Evolutionary conservation across 2,797 vertebrate species (phyloP), one percentile per base, ranked within the genome.

Genomic region (Liasis olivaceus): DNA sequence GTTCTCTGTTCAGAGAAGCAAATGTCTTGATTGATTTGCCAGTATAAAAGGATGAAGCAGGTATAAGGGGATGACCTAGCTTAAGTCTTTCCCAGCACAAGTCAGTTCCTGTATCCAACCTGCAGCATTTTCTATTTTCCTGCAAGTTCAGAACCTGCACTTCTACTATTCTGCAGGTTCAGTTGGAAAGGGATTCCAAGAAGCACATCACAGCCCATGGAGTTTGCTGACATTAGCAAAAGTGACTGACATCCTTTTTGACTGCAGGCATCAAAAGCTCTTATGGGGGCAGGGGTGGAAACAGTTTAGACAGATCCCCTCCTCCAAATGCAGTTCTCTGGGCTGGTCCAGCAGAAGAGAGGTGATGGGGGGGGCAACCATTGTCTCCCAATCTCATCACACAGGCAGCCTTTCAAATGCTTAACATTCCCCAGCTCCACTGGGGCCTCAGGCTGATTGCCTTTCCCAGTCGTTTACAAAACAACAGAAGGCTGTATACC

Each of bases 401-500:
- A 3, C 84, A 64, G 60, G 60, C 31, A 64, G 26, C 4, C 1
- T 54, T 89, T 90, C 69, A 81, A 54, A 14, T 26, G 84, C 51
- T 22, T 66, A 0, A 1, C 63, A 85, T 91, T 91, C 54, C 54
- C 66, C 47, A 86, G 47, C 87, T 92, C 72, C 42, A 51, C 14
- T 93, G 85, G 51, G 87, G 6, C 36, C 62, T 42, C 47, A 2
- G 0, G n/a, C 47, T 63, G 59, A 89, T 90, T 59, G 62, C 28
- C 54, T 89, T 92, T 84, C 42, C 14, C 47, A 3, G 5, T 36
- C 20, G 11, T 92, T 47, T 64, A 26, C 81, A 94, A 89, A 77
- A 89, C 81, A 93, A 89, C 88, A 87, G 92, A 66, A 12, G 60
- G 1, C 56, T 89, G 62, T 89, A 51, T 91, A 62, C 60, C 42